A percentile compares a stretch with the other conserved stretches of the same genome.
Evolutionary conservation across 2,113 vertebrate species (phyloP).

Genomic region (Anguilla japonica): DNA sequence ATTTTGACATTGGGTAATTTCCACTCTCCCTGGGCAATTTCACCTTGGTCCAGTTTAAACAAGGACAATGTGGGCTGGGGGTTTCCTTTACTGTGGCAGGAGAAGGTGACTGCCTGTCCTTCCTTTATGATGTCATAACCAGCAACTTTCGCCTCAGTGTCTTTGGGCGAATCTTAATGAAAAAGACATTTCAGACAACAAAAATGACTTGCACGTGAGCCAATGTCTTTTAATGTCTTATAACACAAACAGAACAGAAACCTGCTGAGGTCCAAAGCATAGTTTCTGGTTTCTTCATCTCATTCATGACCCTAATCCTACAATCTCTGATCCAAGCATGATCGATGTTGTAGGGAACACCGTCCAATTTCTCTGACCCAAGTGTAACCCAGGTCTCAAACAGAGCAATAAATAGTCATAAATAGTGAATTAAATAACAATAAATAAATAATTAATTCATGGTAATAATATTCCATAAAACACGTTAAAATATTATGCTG

Average conservation of each 20-base stretch:
- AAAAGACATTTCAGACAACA: constrained; percentile 12
- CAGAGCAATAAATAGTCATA: neutral
- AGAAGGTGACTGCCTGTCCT: constrained; percentile 32
- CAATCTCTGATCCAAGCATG: no score
- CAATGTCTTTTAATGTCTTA: neutral
- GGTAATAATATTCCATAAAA: neutral
- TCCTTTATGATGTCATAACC: accelerated
- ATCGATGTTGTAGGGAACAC: no score
- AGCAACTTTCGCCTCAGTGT: accelerated
- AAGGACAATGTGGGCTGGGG: constrained; percentile 37
- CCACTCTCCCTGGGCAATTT: accelerated
- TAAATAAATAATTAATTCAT: neutral
- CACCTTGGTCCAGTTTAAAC: neutral
- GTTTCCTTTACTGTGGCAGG: constrained; percentile 45
- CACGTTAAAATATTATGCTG: no score
- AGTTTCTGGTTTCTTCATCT: neutral
- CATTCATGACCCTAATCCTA: neutral
- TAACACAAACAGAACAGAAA: neutral
- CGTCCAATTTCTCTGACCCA: no score
- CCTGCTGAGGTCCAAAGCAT: no score
- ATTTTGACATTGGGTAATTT: accelerated
- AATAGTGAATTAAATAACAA: constrained; percentile 8
- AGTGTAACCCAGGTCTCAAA: neutral
- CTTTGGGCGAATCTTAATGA: constrained; percentile 52
- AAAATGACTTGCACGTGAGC: neutral